Percentiles rank a stretch among this genome's conserved stretches.
phyloP scores from a whole-genome alignment of 1,140 invertebrate genomes.

The Penaeus vannamei region DNA sequence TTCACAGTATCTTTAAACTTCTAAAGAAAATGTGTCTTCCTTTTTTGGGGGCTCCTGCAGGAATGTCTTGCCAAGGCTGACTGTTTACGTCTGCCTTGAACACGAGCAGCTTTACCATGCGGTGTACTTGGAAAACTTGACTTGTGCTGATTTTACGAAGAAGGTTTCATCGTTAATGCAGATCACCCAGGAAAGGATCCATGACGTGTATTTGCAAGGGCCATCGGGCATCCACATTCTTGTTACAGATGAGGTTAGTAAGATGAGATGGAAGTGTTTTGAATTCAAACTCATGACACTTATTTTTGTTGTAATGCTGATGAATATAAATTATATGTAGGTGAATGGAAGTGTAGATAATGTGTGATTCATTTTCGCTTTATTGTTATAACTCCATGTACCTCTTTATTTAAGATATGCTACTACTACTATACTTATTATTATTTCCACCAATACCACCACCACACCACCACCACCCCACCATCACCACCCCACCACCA shows the following conservation, averaged over 20 bases:
- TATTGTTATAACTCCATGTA: no score
- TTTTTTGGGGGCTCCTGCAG: constrained; percentile 72
- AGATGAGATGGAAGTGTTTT: not conserved
- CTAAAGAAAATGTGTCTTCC: not conserved
- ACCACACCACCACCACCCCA: no score
- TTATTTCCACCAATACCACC: no score
- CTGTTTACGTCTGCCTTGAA: constrained; percentile 81
- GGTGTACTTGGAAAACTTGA: constrained; percentile 82
- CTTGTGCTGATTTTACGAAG: constrained; percentile 78
- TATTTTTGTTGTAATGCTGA: not conserved
- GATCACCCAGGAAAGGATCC: constrained; percentile 76
- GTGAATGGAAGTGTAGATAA: no score
- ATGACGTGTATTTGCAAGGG: constrained; percentile 80
- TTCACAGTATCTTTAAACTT: no score
- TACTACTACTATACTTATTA: no score
- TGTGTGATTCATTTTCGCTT: no score
- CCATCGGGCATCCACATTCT: constrained; percentile 83
- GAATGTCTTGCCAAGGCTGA: constrained; percentile 82
- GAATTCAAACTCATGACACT: not conserved
- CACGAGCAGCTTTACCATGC: constrained; percentile 81
- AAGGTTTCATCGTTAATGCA: constrained; percentile 79
- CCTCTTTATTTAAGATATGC: no score
- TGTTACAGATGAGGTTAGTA: constrained; percentile 80
- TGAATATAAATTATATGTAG: not conserved
- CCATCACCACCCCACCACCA: no score